Evolutionary conservation across 2,113 vertebrate genomes (phyloP).

Genomic region (Tamias sibiricus): DNA sequence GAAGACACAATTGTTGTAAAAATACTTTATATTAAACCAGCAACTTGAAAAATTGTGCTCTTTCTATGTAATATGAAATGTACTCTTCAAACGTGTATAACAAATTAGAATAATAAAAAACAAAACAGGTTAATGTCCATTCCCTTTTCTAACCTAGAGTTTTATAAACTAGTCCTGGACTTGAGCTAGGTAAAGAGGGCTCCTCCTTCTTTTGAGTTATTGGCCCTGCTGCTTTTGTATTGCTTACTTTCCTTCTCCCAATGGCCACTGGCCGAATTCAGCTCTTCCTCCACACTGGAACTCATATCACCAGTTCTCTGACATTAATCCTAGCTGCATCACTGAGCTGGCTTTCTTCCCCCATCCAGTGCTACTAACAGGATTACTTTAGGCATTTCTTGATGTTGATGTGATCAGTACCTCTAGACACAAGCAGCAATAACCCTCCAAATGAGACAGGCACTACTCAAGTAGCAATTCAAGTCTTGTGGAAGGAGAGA

Average conservation of each 20-base stretch:
- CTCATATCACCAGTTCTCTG: slow-evolving; percentile 66
- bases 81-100: too few species aligned
- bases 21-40: too few species aligned
- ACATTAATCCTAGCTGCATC: slow-evolving; percentile 68
- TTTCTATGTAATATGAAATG: too few species aligned
- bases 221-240: slow-evolving; percentile 43
- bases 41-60: too few species aligned
- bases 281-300: slow-evolving; percentile 46
- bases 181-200: slow-evolving; percentile 12
- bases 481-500: slow-evolving; percentile 41
- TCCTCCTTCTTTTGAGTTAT: neutral
- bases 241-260: slow-evolving; percentile 41
- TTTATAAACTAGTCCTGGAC: slow-evolving; percentile 50
- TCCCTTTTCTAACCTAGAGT: slow-evolving; percentile 52
- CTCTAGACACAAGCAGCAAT: slow-evolving; percentile 52
- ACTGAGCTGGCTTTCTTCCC: slow-evolving; percentile 60
- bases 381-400: slow-evolving; percentile 74
- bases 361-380: slow-evolving; percentile 59
- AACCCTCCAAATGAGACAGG: slow-evolving; percentile 63
- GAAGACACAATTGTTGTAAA: too few species aligned
- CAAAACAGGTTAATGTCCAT: slow-evolving; percentile 15
- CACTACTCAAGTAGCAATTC: slow-evolving; percentile 64
- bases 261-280: slow-evolving; percentile 23
- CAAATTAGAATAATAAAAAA: too few species aligned
- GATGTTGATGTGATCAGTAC: slow-evolving; percentile 71